Conservation (phyloP, 2,888 invertebrate species). For the Trissolcus brochymenae region DNA sequence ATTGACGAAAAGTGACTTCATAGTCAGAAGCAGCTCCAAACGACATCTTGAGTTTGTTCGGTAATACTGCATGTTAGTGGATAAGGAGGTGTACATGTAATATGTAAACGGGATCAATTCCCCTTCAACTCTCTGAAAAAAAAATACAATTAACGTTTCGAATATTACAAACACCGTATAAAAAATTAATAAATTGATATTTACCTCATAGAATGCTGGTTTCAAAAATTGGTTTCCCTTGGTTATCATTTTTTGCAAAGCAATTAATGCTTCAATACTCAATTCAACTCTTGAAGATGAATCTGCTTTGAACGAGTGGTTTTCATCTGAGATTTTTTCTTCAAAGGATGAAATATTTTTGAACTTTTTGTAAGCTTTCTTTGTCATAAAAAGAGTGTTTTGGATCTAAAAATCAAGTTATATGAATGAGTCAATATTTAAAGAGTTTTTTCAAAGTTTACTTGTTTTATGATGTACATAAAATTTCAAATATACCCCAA, state of each 20-base stretch:
- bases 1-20: slow-evolving; percentile 66
- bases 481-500: slow-evolving; percentile 62
- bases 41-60: slow-evolving; percentile 62
- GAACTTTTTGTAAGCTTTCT: slow-evolving; percentile 65
- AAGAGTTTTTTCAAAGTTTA: too few species aligned
- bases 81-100: slow-evolving; percentile 63
- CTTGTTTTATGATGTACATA: not conserved
- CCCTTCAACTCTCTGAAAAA: slow-evolving; percentile 65
- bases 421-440: not conserved
- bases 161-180: too few species aligned
- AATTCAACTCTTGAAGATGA: slow-evolving; percentile 60
- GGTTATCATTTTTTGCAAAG: slow-evolving; percentile 62
- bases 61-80: slow-evolving; percentile 60
- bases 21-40: slow-evolving; percentile 64
- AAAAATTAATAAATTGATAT: not conserved
- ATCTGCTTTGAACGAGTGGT: slow-evolving; percentile 32
- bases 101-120: slow-evolving; percentile 63
- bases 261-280: slow-evolving; percentile 63
- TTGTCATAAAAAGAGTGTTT: slow-evolving; percentile 65
- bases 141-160: not conserved
- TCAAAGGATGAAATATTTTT: slow-evolving; percentile 55
- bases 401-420: slow-evolving; percentile 61
- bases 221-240: slow-evolving; percentile 63
- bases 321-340: slow-evolving; percentile 62
- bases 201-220: slow-evolving; percentile 66